Evolutionary conservation across 2,113 vertebrate genomes (phyloP).

Genomic region (Phodopus roborovskii): DNA sequence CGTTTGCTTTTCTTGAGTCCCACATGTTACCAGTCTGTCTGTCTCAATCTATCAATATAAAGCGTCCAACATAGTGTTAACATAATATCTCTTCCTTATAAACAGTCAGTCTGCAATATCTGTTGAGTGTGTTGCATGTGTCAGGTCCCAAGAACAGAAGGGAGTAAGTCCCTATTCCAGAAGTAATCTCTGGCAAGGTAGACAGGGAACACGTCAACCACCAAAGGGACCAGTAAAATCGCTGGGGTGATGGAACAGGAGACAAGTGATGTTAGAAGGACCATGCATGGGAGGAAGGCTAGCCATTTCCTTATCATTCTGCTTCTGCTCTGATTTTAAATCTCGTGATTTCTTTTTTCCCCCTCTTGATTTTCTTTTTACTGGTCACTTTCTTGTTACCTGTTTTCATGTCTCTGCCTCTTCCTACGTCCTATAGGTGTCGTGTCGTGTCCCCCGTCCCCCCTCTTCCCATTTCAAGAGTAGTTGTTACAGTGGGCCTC

Average conservation of each 20-base stretch:
- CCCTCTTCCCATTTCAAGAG: not conserved
- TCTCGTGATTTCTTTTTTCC: conserved; percentile 8
- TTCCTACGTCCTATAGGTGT: not conserved
- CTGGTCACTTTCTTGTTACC: not conserved
- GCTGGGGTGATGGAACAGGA: not conserved
- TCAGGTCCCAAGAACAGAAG: not conserved
- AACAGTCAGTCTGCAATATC: not conserved
- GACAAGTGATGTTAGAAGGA: not conserved
- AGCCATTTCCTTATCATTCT: not conserved
- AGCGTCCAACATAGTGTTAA: not conserved
- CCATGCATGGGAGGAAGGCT: not conserved
- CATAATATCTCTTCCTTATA: not conserved
- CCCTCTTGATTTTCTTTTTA: not conserved
- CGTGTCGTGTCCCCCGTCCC: no score
- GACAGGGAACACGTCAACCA: not conserved
- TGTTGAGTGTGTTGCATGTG: not conserved
- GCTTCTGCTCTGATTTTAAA: not conserved
- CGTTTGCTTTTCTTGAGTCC: not conserved
- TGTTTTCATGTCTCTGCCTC: not conserved
- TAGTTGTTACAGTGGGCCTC: not conserved
- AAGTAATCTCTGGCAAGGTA: not conserved
- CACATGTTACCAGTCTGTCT: not conserved
- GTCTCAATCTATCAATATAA: not conserved
- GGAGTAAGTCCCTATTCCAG: not conserved
- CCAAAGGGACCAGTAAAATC: not conserved